Evolutionary conservation across 2,797 vertebrate species (phyloP).

Genomic region (Manis javanica): DNA sequence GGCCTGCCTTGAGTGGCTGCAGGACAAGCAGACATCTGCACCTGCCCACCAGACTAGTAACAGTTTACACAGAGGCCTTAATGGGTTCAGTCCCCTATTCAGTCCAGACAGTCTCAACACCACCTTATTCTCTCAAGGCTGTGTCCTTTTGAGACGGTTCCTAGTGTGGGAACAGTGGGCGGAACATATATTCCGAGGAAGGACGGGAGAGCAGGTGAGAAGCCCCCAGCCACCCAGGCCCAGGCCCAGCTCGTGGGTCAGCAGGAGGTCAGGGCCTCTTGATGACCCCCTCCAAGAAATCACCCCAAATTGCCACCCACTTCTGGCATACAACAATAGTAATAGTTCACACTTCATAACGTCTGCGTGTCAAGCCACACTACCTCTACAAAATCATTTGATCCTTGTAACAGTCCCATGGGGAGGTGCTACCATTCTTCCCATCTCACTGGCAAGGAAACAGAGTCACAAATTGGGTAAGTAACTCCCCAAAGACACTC

Average conservation of each 20-base stretch:
- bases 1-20: accelerated
- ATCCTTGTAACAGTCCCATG: not conserved
- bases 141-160: not conserved
- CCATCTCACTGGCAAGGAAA: not conserved
- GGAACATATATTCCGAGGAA: not conserved
- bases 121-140: not conserved
- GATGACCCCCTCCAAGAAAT: not conserved
- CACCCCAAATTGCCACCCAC: not conserved
- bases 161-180: not conserved
- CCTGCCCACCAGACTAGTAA: not conserved
- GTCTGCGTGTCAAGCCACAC: not conserved
- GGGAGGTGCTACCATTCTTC: not conserved
- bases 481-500: not conserved
- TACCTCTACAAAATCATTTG: accelerated
- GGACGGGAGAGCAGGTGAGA: not conserved
- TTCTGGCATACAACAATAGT: not conserved
- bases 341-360: accelerated
- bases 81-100: not conserved
- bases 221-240: not conserved
- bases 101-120: not conserved
- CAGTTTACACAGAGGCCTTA: not conserved
- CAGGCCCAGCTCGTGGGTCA: not conserved
- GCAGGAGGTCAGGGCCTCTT: not conserved
- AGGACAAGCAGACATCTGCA: not conserved
- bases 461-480: not conserved